Conservation (phyloP, 2,113 vertebrate genomes). For the Hepsetus odoe region DNA sequence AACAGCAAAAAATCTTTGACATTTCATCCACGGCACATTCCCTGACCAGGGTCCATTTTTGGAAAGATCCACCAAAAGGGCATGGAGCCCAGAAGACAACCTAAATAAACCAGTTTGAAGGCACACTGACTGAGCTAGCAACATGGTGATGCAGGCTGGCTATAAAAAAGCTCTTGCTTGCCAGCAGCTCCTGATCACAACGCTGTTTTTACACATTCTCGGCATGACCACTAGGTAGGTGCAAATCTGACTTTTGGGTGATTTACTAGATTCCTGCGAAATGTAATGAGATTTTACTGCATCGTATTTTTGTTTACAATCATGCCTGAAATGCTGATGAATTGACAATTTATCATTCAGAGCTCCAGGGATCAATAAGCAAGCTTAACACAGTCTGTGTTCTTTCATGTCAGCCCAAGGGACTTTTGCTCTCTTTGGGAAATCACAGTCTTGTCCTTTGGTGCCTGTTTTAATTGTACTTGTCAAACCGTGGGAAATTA, state of each 20-base stretch:
- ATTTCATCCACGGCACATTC: background rate
- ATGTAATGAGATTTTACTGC: too few relatives aligned
- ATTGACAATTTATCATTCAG: too few relatives aligned
- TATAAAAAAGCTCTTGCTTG: background rate
- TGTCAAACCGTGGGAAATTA: too few relatives aligned
- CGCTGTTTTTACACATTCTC: background rate
- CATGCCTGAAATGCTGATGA: too few relatives aligned
- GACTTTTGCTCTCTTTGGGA: too few relatives aligned
- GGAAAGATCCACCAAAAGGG: background rate
- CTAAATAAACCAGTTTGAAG: background rate
- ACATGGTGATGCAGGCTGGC: background rate
- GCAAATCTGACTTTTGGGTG: background rate
- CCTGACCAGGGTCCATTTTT: background rate
- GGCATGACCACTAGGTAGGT: conserved; percentile 9
- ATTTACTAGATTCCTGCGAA: too few relatives aligned
- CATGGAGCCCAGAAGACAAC: background rate
- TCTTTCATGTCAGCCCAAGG: too few relatives aligned
- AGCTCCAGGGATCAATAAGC: too few relatives aligned
- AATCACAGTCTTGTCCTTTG: too few relatives aligned
- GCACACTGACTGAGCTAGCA: background rate
- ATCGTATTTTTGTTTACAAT: too few relatives aligned
- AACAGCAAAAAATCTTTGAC: background rate
- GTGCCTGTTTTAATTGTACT: too few relatives aligned
- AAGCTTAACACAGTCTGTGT: too few relatives aligned
- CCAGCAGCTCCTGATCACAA: background rate